phyloP scores from a whole-genome alignment of 2,888 invertebrate genomes.

The Phengaris arion region DNA sequence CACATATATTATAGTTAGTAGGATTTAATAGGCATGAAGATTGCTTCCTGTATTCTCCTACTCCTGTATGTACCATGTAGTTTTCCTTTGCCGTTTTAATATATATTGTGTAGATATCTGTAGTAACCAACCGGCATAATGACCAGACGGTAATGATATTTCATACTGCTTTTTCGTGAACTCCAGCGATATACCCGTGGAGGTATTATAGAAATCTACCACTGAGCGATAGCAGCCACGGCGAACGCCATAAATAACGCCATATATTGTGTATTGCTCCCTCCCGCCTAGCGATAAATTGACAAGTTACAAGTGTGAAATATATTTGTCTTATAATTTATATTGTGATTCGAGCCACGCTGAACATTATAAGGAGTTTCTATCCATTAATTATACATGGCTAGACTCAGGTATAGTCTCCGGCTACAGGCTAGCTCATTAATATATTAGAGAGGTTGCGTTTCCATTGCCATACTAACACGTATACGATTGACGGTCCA shows the following conservation, averaged over 20 bases:
- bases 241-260: slow-evolving; percentile 3
- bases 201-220: background rate
- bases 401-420: background rate
- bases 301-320: slow-evolving; percentile 18
- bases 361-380: slow-evolving; percentile 9
- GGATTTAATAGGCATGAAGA: too few relatives aligned
- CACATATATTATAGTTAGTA: too few relatives aligned
- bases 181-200: background rate
- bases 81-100: too few relatives aligned
- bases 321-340: slow-evolving; percentile 20
- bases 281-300: background rate
- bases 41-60: too few relatives aligned
- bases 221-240: background rate
- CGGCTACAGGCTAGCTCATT: background rate
- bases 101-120: too few relatives aligned
- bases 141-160: too few relatives aligned
- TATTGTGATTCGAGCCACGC: background rate
- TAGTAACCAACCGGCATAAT: too few relatives aligned
- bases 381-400: slow-evolving; percentile 12
- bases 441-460: slow-evolving; percentile 10
- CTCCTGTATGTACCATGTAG: too few relatives aligned
- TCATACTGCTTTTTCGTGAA: too few relatives aligned
- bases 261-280: background rate
- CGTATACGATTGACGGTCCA: background rate
- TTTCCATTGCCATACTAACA: slow-evolving; percentile 9